These are phyloP conservation scores for Triops cancriformis DNA, from an alignment of 1,140 invertebrate genomes.

Conservation along the genomic window DNA sequence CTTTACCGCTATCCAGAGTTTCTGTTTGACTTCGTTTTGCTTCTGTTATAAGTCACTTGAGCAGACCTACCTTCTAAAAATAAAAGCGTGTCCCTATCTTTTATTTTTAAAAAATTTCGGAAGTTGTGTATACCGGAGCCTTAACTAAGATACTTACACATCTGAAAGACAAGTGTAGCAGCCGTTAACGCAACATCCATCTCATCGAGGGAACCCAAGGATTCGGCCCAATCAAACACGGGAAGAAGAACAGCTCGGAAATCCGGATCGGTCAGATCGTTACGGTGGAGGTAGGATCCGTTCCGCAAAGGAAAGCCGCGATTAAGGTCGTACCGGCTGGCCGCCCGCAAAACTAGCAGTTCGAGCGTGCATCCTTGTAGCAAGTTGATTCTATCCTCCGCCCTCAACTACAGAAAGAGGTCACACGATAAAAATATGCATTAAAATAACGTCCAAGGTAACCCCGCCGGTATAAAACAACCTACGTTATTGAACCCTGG, in stretches of 20 bases:
- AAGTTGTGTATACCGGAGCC: too few relatives aligned
- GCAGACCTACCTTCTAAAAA: too few relatives aligned
- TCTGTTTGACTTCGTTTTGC: too few relatives aligned
- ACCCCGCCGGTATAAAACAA: not conserved
- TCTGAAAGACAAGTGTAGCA: constrained; percentile 17
- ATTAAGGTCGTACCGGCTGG: constrained; percentile 13
- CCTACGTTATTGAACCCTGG: constrained; percentile 20
- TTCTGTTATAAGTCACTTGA: too few relatives aligned
- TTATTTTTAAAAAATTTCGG: too few relatives aligned
- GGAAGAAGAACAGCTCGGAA: not conserved
- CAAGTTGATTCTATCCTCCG: constrained; percentile 15
- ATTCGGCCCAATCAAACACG: constrained; percentile 13
- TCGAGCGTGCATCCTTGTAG: constrained; percentile 14
- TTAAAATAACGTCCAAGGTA: too few relatives aligned
- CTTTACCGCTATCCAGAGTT: too few relatives aligned
- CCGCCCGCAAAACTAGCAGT: constrained; percentile 18
- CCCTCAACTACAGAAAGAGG: not conserved
- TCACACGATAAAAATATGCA: not conserved
- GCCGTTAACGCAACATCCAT: not conserved
- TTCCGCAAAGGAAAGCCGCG: constrained; percentile 20
- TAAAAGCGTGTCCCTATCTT: too few relatives aligned
- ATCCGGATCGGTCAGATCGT: not conserved
- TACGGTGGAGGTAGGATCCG: not conserved
- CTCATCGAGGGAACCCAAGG: constrained; percentile 11
- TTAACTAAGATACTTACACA: not conserved